Conservation (phyloP, 2,113 vertebrate genomes). For the Hepsetus odoe region DNA sequence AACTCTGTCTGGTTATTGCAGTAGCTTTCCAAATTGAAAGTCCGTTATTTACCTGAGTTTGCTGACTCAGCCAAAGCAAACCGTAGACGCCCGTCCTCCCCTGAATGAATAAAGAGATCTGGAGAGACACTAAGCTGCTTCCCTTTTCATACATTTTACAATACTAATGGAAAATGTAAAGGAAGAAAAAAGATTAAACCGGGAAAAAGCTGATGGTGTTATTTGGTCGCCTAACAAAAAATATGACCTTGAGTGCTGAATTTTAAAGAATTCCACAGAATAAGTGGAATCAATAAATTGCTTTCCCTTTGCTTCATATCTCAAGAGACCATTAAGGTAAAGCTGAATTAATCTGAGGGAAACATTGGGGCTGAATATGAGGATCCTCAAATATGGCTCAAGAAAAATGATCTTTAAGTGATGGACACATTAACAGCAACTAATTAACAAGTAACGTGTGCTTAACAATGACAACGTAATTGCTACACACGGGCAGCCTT, state of each 20-base stretch:
- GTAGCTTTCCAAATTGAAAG: slow-evolving; percentile 70
- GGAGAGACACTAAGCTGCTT: slow-evolving; percentile 57
- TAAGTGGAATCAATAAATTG: slow-evolving; percentile 56
- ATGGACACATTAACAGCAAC: slow-evolving; percentile 7
- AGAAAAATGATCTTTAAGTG: slow-evolving; percentile 28
- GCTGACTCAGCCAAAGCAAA: slow-evolving; percentile 75
- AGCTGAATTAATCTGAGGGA: slow-evolving; percentile 9
- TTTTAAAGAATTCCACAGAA: slow-evolving; percentile 44
- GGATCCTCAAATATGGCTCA: slow-evolving; percentile 28
- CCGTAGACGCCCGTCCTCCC: slow-evolving; percentile 54
- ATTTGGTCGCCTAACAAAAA: slow-evolving; percentile 64
- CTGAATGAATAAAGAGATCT: slow-evolving; percentile 73
- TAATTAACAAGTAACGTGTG: too few relatives aligned
- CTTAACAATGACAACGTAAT: too few relatives aligned
- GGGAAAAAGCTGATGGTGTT: slow-evolving; percentile 45
- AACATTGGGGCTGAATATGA: slow-evolving; percentile 7
- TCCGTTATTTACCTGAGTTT: slow-evolving; percentile 69
- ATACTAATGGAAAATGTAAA: slow-evolving; percentile 69
- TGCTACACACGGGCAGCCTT: slow-evolving; percentile 1
- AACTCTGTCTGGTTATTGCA: slow-evolving; percentile 70
- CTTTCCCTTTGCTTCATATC: slow-evolving; percentile 29
- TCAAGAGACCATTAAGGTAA: not conserved
- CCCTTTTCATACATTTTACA: slow-evolving; percentile 67
- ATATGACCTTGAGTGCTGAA: slow-evolving; percentile 51
- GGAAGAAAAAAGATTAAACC: slow-evolving; percentile 48